Evolutionary conservation across 1,140 invertebrate genomes (phyloP).

Genomic region (Nephotettix cincticeps): DNA sequence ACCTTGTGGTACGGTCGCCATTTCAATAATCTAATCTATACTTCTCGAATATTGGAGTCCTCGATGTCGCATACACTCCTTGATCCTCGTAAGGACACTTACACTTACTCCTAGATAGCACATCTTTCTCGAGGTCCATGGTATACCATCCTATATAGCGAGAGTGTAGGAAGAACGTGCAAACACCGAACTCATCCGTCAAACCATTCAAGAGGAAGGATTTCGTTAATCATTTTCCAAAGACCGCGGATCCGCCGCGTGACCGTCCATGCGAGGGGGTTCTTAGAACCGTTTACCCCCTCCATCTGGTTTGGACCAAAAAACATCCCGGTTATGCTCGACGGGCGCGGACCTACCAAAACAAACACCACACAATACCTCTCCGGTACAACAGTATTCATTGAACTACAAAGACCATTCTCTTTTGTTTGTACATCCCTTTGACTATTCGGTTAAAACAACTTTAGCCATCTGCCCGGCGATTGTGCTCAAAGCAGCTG

Average conservation of each 20-base stretch:
- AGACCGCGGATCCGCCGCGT: neutral
- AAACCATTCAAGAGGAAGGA: neutral
- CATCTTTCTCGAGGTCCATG: no score
- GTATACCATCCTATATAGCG: no score
- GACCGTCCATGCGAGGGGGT: neutral
- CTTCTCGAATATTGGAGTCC: no score
- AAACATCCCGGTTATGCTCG: conserved; percentile 4
- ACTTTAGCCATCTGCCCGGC: neutral
- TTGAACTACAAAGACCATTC: conserved; percentile 1
- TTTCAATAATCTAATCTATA: no score
- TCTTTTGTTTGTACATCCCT: neutral
- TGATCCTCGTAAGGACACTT: no score
- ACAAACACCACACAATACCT: conserved; percentile 11
- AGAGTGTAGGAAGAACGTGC: neutral
- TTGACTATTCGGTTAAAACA: conserved; percentile 11
- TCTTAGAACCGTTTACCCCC: conserved; percentile 1
- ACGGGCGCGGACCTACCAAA: conserved; percentile 1
- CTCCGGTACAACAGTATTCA: conserved; percentile 5
- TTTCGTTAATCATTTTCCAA: conserved; percentile 6
- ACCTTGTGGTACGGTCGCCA: no score
- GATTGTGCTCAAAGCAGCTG: neutral
- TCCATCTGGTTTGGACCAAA: neutral
- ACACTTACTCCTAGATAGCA: no score
- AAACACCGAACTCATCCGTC: neutral
- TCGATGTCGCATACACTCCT: no score